A percentile compares a stretch with the other conserved stretches of the same genome.
phyloP scores from a whole-genome alignment of 2,888 invertebrate species.

The Melolontha melolontha region DNA sequence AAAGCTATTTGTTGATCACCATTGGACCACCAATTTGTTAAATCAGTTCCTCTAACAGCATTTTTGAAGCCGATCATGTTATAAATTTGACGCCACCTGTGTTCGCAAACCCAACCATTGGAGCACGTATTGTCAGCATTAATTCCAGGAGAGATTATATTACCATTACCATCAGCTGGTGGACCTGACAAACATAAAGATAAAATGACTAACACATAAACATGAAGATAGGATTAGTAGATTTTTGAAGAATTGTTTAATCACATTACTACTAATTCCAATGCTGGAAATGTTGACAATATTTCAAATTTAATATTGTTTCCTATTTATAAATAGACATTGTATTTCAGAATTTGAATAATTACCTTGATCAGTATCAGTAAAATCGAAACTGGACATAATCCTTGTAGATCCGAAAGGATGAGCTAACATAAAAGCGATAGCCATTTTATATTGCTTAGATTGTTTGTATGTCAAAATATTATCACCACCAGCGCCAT shows the following conservation, averaged over 20 bases:
- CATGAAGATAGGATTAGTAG: no score
- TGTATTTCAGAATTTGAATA: no score
- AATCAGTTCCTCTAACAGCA: constrained; percentile 69
- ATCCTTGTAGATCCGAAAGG: constrained; percentile 83
- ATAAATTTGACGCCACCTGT: constrained; percentile 85
- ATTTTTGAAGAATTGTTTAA: no score
- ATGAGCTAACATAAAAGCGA: constrained; percentile 89
- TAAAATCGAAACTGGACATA: constrained; percentile 88
- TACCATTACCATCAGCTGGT: constrained; percentile 73
- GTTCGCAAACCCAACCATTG: constrained; percentile 86
- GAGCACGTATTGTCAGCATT: constrained; percentile 75
- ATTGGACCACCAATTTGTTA: constrained; percentile 78
- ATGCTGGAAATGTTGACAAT: no score
- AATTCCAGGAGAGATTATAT: constrained; percentile 74
- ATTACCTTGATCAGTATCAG: constrained; percentile 66
- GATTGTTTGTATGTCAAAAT: constrained; percentile 72
- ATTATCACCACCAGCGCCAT: constrained; percentile 69
- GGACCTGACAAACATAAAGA: constrained; percentile 65
- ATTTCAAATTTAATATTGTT: no score
- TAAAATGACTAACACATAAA: no score
- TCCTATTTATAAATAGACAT: no score
- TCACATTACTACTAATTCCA: no score
- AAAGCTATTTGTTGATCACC: constrained; percentile 83
- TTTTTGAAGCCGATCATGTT: constrained; percentile 85
- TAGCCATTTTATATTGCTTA: constrained; percentile 79